phyloP scores from a whole-genome alignment of 2,888 invertebrate species.

The Tachystola acroxantha region DNA sequence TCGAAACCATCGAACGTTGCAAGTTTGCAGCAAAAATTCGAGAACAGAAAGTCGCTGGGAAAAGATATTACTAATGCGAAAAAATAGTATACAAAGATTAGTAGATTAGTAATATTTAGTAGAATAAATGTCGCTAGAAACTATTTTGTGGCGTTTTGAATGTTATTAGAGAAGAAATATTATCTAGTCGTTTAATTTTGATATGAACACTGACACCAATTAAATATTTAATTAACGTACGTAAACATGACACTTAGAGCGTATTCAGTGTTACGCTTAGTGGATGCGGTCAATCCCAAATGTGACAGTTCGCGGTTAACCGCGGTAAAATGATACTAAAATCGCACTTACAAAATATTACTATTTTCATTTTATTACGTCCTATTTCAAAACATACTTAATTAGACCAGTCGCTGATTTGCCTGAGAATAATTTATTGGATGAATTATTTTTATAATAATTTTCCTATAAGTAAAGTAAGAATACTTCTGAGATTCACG shows the following conservation, averaged over 20 bases:
- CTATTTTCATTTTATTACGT: too few species aligned
- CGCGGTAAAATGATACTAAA: too few species aligned
- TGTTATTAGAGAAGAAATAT: not conserved
- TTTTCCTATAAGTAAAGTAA: not conserved
- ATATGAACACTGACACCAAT: not conserved
- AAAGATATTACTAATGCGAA: constrained; percentile 50
- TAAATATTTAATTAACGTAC: constrained; percentile 8
- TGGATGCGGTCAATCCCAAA: too few species aligned
- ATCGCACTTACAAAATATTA: too few species aligned
- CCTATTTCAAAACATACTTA: too few species aligned
- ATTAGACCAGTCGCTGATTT: not conserved
- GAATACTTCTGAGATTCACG: constrained; percentile 21
- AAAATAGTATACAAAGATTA: constrained; percentile 31
- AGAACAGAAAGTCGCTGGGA: constrained; percentile 76
- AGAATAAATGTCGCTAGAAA: constrained; percentile 6
- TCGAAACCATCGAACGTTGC: constrained; percentile 84
- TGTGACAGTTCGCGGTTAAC: too few species aligned
- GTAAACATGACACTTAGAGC: not conserved
- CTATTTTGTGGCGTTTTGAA: constrained; percentile 2
- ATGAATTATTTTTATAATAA: constrained; percentile 21
- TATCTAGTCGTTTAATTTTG: constrained; percentile 3
- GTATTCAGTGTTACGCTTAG: not conserved
- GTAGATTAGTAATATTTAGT: constrained; percentile 3
- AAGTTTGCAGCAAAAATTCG: constrained; percentile 88
- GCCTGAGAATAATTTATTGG: not conserved